A percentile compares a stretch with the other conserved stretches of the same genome.
Conservation (phyloP, 2,113 vertebrate species). For the Xenus cinereus region DNA sequence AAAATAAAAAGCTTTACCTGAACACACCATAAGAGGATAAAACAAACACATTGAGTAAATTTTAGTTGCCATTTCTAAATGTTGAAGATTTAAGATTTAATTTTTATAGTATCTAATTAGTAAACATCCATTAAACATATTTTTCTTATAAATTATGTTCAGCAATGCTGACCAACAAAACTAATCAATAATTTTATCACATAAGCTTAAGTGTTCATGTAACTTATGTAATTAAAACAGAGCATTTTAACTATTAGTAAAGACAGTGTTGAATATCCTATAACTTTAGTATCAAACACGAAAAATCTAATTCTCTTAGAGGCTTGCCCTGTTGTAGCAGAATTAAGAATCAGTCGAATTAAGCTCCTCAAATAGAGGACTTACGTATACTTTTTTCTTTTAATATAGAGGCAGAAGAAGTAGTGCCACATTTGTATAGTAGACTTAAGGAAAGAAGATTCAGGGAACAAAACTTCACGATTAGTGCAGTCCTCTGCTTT, state of each 20-base stretch:
- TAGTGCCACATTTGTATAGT: neutral
- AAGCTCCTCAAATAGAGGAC: neutral
- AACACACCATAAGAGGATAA: neutral
- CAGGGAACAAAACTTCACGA: neutral
- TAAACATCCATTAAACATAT: neutral
- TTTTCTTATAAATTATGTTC: neutral
- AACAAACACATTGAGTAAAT: neutral
- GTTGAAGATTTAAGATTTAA: neutral
- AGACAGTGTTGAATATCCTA: neutral
- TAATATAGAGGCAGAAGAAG: neutral
- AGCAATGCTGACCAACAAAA: neutral
- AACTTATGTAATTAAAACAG: neutral
- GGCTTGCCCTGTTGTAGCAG: neutral
- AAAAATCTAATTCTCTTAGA: neutral
- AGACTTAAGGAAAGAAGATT: neutral
- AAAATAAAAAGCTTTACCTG: neutral
- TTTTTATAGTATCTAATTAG: neutral
- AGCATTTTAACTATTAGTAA: neutral
- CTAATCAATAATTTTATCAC: neutral
- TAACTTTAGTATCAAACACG: neutral
- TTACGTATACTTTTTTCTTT: neutral
- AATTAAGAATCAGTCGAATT: neutral
- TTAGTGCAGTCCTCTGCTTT: neutral
- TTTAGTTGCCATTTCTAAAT: neutral
- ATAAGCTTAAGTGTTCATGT: neutral